These are phyloP conservation scores for Microtus richardsoni DNA, from an alignment of 2,113 vertebrate species.

Conservation along the genomic window DNA sequence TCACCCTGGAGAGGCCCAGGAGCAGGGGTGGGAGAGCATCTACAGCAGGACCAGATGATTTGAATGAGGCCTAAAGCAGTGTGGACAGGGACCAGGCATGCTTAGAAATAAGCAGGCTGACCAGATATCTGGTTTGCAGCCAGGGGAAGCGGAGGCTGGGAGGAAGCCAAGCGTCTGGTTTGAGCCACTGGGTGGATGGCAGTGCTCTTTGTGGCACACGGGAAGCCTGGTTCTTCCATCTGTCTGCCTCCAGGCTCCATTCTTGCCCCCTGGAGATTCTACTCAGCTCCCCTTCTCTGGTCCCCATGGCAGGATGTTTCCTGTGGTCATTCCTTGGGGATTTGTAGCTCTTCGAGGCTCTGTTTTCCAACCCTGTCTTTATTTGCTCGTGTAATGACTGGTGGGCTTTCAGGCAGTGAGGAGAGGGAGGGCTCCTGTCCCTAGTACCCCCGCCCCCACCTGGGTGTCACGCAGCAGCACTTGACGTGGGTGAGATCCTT, in stretches of 20 bases:
- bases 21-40: neutral
- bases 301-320: neutral
- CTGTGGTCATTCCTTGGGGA: neutral
- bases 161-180: neutral
- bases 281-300: neutral
- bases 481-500: neutral
- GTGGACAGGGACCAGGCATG: neutral
- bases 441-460: neutral
- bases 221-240: neutral
- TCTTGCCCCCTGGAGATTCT: neutral
- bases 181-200: neutral
- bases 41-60: neutral
- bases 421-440: neutral
- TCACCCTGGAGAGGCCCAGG: neutral
- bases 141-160: neutral
- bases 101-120: neutral
- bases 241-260: neutral
- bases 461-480: neutral
- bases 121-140: neutral
- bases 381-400: neutral
- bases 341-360: neutral
- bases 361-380: constrained; percentile 47
- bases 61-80: rapidly evolving
- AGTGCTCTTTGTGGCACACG: neutral
- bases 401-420: neutral